Evolutionary conservation across 2,888 invertebrate genomes (phyloP).

Genomic region (Mimachlamys varia): DNA sequence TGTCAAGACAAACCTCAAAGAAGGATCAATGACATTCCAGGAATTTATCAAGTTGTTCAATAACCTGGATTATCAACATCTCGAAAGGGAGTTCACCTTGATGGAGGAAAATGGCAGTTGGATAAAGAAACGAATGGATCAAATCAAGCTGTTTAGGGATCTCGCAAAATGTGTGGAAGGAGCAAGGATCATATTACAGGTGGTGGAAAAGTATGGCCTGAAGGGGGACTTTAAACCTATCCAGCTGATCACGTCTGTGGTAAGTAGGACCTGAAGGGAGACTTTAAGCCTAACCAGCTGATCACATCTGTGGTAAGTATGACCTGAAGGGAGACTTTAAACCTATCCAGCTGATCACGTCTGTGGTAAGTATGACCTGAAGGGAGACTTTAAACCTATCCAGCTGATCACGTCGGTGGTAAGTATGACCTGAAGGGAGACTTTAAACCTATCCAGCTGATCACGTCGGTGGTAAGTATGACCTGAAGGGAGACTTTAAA

Average conservation of each 20-base stretch:
- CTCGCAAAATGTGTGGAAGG: slow-evolving; percentile 39
- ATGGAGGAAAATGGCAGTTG: slow-evolving; percentile 38
- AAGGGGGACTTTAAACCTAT: slow-evolving; percentile 42
- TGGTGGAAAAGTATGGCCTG: slow-evolving; percentile 38
- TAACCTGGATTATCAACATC: neutral
- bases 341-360: slow-evolving; percentile 34
- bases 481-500: slow-evolving; percentile 40
- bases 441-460: slow-evolving; percentile 37
- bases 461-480: slow-evolving; percentile 40
- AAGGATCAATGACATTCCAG: slow-evolving; percentile 34
- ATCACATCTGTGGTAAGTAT: slow-evolving; percentile 39
- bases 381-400: slow-evolving; percentile 43
- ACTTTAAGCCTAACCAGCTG: slow-evolving; percentile 35
- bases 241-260: slow-evolving; percentile 9
- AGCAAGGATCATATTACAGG: slow-evolving; percentile 39
- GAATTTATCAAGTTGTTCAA: slow-evolving; percentile 40
- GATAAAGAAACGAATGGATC: slow-evolving; percentile 40
- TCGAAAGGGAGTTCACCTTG: neutral
- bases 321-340: slow-evolving; percentile 40
- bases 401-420: slow-evolving; percentile 37
- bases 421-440: slow-evolving; percentile 41
- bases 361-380: slow-evolving; percentile 39
- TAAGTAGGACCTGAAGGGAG: slow-evolving; percentile 44
- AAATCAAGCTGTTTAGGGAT: slow-evolving; percentile 39
- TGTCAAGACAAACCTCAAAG: neutral